Evolutionary conservation across 1,140 invertebrate species (phyloP), one percentile per base, ranked within the genome.

Genomic region (Heliconius hermathena): DNA sequence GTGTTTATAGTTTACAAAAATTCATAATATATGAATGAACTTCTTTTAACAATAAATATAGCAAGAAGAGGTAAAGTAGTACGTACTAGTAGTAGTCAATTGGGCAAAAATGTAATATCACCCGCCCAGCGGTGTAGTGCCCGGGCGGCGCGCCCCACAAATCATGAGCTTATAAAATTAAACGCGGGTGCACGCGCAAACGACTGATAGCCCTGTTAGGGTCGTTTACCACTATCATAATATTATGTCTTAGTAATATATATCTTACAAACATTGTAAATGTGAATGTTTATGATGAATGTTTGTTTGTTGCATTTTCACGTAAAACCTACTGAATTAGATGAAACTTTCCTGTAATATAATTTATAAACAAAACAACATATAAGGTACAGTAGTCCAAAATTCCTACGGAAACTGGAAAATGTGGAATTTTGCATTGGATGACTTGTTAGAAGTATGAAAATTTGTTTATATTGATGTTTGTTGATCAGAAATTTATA

Each of bases 91-190:
- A 6, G 74, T 49, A 75, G 77, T 81, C 38, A 82, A 78, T 82
- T 81, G 77, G 73, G 78, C 82, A 82, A 84, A 85, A 84, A 83
- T 85, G 52, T 77, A 83, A 82, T 78, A 81, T 78, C 77, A 49
- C 54, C 71, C 80, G 60, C 75, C 33, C 33, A 36, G 33, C 33
- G 33, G 8, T 36, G 33, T 6, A 6, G 33, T 36, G 49, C 49
- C 5, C 16, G 5, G 71, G 49, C 18, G 71, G 29, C 71, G 70
- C 72, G 74, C 81, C 71, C 84, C 78, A 86, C 84, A 86, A 87
- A 87, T 86, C 84, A 87, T 80, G 82, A 82, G 81, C 75, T 84
- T 87, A 87, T 83, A 83, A 84, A 85, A 84, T 86, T 87, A 82
- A 84, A 80, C 79, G 82, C 52, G 80, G 60, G 74, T 76, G 81